Conservation (phyloP, 2,113 vertebrate species). For the Macrotis lagotis region DNA sequence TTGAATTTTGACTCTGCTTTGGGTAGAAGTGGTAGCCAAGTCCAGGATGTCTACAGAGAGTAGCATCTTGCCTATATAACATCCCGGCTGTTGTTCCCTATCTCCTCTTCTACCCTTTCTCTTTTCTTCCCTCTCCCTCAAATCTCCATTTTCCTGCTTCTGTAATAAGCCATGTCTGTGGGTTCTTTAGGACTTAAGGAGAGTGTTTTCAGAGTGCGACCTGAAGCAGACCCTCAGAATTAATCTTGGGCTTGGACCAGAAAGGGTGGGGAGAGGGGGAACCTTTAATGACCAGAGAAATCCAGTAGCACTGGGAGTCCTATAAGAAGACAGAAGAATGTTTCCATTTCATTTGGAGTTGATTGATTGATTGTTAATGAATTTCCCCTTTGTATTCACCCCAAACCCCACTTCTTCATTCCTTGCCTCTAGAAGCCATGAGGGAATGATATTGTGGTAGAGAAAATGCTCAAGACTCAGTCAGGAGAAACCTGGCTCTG, state of each 20-base stretch:
- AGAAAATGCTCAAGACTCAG: neutral
- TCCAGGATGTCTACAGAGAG: neutral
- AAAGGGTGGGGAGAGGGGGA: slow-evolving; percentile 10
- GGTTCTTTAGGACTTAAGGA: neutral
- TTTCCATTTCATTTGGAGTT: neutral
- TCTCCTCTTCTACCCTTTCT: neutral
- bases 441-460: neutral
- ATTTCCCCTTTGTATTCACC: neutral
- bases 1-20: neutral
- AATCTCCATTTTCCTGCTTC: neutral
- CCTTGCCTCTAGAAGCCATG: neutral
- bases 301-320: neutral
- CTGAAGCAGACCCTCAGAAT: neutral
- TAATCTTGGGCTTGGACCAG: neutral
- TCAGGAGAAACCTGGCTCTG: neutral
- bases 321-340: neutral
- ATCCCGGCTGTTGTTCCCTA: neutral
- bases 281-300: neutral
- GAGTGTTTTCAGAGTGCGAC: slow-evolving; percentile 10
- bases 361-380: neutral
- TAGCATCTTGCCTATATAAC: too few species aligned
- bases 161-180: neutral
- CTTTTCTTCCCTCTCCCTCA: neutral
- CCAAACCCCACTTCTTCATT: neutral
- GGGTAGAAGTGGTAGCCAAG: neutral